These are phyloP conservation scores for Cryptoblepharus egeriae DNA, from an alignment of 2,797 vertebrate genomes.

Conservation along the genomic window DNA sequence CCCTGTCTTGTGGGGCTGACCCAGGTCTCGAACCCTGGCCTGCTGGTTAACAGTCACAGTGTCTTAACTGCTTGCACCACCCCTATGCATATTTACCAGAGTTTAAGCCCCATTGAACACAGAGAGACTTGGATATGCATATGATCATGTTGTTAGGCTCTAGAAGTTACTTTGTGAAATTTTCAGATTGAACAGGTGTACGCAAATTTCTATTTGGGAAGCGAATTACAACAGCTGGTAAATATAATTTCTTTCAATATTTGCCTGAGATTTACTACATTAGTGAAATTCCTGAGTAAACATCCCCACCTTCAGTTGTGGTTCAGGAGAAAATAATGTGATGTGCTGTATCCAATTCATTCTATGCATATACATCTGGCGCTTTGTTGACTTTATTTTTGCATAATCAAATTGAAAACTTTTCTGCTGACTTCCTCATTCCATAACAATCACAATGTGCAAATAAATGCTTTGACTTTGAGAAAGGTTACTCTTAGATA, in stretches of 20 bases:
- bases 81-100: too few relatives aligned
- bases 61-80: too few relatives aligned
- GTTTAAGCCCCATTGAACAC: too few relatives aligned
- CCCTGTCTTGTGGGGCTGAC: too few relatives aligned
- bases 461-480: background rate
- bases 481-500: background rate
- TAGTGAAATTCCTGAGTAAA: background rate
- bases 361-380: background rate
- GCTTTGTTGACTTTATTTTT: background rate
- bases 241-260: background rate
- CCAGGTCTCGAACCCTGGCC: too few relatives aligned
- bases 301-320: background rate
- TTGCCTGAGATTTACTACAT: background rate
- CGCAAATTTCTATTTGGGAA: slow-evolving; percentile 5
- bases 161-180: background rate
- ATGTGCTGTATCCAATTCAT: background rate
- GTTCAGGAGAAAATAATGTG: background rate
- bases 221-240: background rate
- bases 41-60: too few relatives aligned
- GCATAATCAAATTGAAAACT: background rate
- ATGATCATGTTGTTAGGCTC: too few relatives aligned
- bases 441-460: background rate
- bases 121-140: too few relatives aligned
- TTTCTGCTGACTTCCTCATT: background rate
- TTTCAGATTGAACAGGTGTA: background rate